These are phyloP conservation scores for Drosophila micromelanica DNA, from an alignment of 1,140 invertebrate genomes.

Conservation along the genomic window DNA sequence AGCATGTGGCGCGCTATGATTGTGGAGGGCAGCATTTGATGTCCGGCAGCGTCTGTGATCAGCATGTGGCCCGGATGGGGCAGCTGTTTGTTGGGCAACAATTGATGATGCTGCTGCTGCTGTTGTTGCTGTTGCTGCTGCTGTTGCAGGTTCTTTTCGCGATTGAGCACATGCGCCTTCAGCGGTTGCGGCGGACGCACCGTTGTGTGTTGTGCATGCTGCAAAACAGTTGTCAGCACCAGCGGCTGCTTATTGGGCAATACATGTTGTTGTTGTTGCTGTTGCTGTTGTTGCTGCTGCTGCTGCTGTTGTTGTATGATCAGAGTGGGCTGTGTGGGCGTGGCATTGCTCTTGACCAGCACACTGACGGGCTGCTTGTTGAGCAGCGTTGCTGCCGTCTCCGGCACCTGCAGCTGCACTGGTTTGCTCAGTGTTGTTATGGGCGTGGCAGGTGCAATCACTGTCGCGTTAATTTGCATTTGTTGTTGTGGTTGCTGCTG, in stretches of 20 bases:
- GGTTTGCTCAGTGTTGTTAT: conserved; percentile 64
- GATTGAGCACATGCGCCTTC: conserved; percentile 78
- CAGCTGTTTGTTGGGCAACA: conserved; percentile 54
- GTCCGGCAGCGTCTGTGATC: conserved; percentile 58
- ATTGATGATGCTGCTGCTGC: conserved; percentile 35
- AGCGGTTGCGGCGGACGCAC: conserved; percentile 71
- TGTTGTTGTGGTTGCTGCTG: conserved; percentile 32
- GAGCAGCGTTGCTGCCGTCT: conserved; percentile 47
- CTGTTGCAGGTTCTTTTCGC: conserved; percentile 69
- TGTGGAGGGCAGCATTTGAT: conserved; percentile 61
- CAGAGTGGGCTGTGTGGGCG: conserved; percentile 39
- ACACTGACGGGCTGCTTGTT: conserved; percentile 74
- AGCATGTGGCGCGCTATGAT: conserved; percentile 70
- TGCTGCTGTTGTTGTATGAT: conserved; percentile 62
- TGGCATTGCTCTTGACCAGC: conserved; percentile 66
- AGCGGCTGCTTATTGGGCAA: conserved; percentile 61
- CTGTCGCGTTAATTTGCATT: conserved; percentile 56
- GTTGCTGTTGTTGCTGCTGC: conserved; percentile 32
- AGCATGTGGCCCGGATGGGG: conserved; percentile 64
- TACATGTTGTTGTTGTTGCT: conserved; percentile 26
- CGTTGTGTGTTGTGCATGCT: conserved; percentile 69
- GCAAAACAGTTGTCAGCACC: conserved; percentile 60
- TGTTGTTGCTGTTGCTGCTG: conserved; percentile 54
- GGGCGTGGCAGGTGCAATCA: conserved; percentile 55
- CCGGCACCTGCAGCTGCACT: conserved; percentile 61